Percentiles rank a stretch among this genome's conserved stretches.
Evolutionary conservation across 2,888 invertebrate species (phyloP).

Genomic region (Steinernema scapterisci): DNA sequence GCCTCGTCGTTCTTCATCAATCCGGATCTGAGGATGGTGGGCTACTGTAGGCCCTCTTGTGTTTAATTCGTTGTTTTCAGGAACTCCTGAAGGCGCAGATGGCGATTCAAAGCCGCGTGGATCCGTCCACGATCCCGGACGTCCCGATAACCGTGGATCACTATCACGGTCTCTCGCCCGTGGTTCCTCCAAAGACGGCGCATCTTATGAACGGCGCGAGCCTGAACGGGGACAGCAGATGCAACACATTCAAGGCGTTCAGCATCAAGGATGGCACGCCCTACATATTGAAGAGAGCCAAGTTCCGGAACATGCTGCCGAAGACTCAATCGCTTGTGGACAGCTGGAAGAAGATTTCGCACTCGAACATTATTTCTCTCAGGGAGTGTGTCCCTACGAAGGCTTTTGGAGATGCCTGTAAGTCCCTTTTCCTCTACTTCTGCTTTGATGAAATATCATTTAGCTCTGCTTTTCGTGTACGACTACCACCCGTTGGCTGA

Average conservation of each 20-base stretch:
- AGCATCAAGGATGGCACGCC: conserved; percentile 51
- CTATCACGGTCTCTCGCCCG: conserved; percentile 46
- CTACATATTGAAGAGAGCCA: conserved; percentile 51
- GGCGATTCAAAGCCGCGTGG: conserved; percentile 48
- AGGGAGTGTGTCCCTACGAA: conserved; percentile 92
- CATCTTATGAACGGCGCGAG: conserved; percentile 37
- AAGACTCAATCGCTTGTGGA: conserved; percentile 86
- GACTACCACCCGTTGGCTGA: conserved; percentile 90
- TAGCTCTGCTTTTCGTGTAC: conserved; percentile 93
- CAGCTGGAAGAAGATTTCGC: conserved; percentile 83
- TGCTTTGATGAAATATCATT: conserved; percentile 33
- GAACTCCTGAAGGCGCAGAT: conserved; percentile 54
- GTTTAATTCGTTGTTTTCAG: conserved; percentile 36
- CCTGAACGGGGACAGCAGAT: not conserved
- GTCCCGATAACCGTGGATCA: conserved; percentile 46
- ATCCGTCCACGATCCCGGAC: conserved; percentile 42
- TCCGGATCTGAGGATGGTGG: conserved; percentile 47
- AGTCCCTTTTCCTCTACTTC: conserved; percentile 68
- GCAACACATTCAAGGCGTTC: conserved; percentile 45
- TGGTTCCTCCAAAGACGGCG: conserved; percentile 40
- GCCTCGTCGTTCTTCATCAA: conserved; percentile 47
- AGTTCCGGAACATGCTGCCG: conserved; percentile 79
- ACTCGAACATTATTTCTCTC: conserved; percentile 90
- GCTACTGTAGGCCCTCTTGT: conserved; percentile 3
- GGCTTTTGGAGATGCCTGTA: conserved; percentile 93